phyloP scores from a whole-genome alignment of 2,888 invertebrate species.

The Euproctis similis region DNA sequence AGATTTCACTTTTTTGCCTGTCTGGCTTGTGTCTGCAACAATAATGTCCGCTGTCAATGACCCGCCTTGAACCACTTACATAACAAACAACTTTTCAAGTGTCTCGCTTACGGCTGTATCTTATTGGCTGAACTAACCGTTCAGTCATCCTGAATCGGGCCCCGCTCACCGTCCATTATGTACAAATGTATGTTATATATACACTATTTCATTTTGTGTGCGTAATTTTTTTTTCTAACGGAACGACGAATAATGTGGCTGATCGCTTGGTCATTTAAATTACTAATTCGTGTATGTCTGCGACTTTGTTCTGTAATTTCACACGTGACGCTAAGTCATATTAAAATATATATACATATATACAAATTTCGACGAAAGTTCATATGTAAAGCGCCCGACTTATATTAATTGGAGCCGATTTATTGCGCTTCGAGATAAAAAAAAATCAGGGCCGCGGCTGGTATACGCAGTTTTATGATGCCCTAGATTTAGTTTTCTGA shows the following conservation, averaged over 20 bases:
- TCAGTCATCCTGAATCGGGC: constrained; percentile 29
- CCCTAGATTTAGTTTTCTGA: constrained; percentile 24
- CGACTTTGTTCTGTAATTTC: constrained; percentile 1
- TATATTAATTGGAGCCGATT: constrained; percentile 11
- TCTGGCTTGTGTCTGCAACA: constrained; percentile 64
- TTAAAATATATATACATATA: no score
- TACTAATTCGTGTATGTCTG: constrained; percentile 9
- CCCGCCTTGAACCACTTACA: constrained; percentile 70
- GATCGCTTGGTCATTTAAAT: constrained; percentile 19
- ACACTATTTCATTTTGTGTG: no score
- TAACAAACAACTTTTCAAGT: constrained; percentile 41
- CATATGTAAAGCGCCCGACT: constrained; percentile 19
- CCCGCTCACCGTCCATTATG: constrained; percentile 19
- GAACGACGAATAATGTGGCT: constrained; percentile 15
- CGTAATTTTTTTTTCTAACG: no score
- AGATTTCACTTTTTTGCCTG: constrained; percentile 71
- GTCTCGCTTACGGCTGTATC: constrained; percentile 28
- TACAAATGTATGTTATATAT: no score
- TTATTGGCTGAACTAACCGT: constrained; percentile 26
- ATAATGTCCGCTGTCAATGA: constrained; percentile 57
- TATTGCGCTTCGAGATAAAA: constrained; percentile 14
- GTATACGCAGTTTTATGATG: constrained; percentile 27
- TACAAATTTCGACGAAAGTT: constrained; percentile 11
- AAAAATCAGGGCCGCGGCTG: constrained; percentile 12
- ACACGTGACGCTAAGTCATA: no score